Conservation (phyloP, 1,140 invertebrate genomes). For the Drosophila arizonae region DNA sequence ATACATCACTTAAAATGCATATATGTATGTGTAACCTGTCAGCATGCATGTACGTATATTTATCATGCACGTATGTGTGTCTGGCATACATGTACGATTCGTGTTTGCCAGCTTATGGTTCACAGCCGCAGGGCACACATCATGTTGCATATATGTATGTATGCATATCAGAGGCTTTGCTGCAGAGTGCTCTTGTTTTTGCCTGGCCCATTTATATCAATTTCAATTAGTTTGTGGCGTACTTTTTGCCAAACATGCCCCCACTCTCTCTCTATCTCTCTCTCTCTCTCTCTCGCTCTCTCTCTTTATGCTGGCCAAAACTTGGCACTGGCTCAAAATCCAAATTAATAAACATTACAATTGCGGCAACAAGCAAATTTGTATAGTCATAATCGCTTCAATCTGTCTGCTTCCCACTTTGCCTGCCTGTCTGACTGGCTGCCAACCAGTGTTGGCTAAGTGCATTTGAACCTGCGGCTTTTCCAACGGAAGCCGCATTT, state of each 20-base stretch:
- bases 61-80: not conserved
- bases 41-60: not conserved
- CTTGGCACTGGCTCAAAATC: conserved; percentile 54
- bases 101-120: conserved; percentile 15
- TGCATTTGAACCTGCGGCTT: conserved; percentile 62
- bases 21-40: conserved; percentile 7
- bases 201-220: conserved; percentile 43
- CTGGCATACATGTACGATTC: not conserved
- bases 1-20: not conserved
- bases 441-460: conserved; percentile 30
- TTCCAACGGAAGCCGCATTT: conserved; percentile 49
- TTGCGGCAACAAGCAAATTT: conserved; percentile 63
- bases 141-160: conserved; percentile 7
- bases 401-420: conserved; percentile 9
- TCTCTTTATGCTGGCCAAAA: not conserved
- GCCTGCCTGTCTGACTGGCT: not conserved
- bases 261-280: not conserved
- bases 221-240: conserved; percentile 43
- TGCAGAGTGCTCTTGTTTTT: conserved; percentile 23
- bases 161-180: not conserved
- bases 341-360: conserved; percentile 65
- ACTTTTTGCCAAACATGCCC: conserved; percentile 25
- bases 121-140: conserved; percentile 22
- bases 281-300: not conserved
- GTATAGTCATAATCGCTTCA: conserved; percentile 60